phyloP scores from a whole-genome alignment of 2,797 vertebrate species.

The Corythornis leucogaster region DNA sequence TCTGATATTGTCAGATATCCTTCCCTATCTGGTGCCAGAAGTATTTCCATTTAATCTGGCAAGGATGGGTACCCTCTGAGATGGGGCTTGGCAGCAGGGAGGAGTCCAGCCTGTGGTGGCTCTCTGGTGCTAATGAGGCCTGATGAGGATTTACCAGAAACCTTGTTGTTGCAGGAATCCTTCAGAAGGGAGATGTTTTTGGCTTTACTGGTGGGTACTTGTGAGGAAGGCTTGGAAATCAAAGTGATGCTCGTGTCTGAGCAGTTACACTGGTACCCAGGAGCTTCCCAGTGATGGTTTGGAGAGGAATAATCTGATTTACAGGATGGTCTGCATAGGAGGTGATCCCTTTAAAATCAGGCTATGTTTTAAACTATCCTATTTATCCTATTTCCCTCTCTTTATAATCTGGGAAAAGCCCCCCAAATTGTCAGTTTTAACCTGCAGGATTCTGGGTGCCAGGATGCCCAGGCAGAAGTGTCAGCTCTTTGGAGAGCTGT shows the following conservation, averaged over 20 bases:
- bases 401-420: background rate
- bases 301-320: background rate
- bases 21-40: background rate
- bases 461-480: background rate
- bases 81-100: background rate
- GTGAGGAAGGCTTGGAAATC: background rate
- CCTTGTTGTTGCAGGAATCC: background rate
- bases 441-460: background rate
- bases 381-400: no score
- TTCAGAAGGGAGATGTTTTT: background rate
- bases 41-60: background rate
- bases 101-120: background rate
- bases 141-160: background rate
- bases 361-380: background rate
- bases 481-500: background rate
- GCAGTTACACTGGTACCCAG: background rate
- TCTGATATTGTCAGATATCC: background rate
- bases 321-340: background rate
- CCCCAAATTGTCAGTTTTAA: rapidly evolving
- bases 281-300: background rate
- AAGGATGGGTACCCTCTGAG: rapidly evolving
- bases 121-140: background rate
- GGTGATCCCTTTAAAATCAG: background rate
- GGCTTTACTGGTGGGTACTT: background rate
- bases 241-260: background rate